Evolutionary conservation across 2,888 invertebrate genomes (phyloP).

Genomic region (Eudemis profundana): DNA sequence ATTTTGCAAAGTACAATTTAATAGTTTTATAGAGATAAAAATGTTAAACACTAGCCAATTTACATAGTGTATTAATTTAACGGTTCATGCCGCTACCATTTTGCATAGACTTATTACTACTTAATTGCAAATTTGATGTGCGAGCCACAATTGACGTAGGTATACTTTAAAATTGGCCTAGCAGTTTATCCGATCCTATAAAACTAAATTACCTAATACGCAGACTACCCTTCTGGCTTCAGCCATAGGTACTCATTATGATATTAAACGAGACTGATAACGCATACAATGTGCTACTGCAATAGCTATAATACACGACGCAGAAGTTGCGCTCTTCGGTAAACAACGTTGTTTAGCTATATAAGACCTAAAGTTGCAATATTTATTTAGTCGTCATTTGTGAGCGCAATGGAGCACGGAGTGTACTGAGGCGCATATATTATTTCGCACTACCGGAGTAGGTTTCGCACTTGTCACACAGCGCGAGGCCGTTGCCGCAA

Average conservation of each 20-base stretch:
- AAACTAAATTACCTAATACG: conserved; percentile 4
- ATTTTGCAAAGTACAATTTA: conserved; percentile 10
- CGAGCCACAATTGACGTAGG: conserved; percentile 4
- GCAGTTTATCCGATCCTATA: neutral
- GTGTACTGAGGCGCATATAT: neutral
- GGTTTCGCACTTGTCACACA: neutral
- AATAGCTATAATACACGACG: neutral
- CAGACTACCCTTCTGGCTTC: neutral
- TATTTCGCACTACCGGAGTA: neutral
- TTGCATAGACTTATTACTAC: neutral
- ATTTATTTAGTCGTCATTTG: neutral
- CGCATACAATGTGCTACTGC: neutral
- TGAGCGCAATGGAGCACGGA: neutral
- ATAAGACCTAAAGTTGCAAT: neutral
- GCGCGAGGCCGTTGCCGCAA: neutral
- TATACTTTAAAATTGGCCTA: neutral
- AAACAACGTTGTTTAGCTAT: neutral
- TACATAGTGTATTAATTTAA: neutral
- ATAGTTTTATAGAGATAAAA: conserved; percentile 3
- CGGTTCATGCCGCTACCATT: neutral
- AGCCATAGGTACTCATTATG: neutral
- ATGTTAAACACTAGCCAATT: neutral
- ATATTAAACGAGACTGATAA: conserved; percentile 11
- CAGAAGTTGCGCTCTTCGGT: conserved; percentile 2
- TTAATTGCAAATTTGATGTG: neutral